phyloP scores from a whole-genome alignment of 1,140 invertebrate species.

The Apis laboriosa region DNA sequence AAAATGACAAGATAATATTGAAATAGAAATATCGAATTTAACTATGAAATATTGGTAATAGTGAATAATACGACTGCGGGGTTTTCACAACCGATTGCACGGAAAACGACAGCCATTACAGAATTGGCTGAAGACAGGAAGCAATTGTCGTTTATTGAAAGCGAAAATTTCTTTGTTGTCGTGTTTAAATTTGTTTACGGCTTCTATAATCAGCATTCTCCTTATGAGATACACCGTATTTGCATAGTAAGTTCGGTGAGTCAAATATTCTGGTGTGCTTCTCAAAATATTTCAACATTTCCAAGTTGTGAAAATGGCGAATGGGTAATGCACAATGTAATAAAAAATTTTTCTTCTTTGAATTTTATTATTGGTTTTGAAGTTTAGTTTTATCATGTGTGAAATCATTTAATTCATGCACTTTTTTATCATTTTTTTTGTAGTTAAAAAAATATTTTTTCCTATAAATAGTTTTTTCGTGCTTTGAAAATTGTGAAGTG shows the following conservation, averaged over 20 bases:
- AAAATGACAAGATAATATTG: background rate
- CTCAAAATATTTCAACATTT: slow-evolving; percentile 40
- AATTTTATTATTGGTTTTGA: background rate
- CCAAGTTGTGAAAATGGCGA: slow-evolving; percentile 35
- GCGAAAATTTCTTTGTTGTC: slow-evolving; percentile 39
- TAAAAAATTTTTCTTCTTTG: background rate
- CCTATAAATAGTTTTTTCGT: background rate
- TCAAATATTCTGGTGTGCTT: slow-evolving; percentile 41
- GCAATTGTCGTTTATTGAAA: slow-evolving; percentile 31
- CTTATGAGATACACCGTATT: slow-evolving; percentile 53
- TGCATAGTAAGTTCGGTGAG: slow-evolving; percentile 61
- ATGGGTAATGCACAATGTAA: slow-evolving; percentile 7
- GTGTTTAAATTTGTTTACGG: slow-evolving; percentile 50
- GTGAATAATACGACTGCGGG: slow-evolving; percentile 42
- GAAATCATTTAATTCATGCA: background rate
- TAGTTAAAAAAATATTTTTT: background rate
- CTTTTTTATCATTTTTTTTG: background rate
- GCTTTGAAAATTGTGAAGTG: background rate
- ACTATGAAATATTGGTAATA: background rate
- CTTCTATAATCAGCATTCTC: slow-evolving; percentile 50
- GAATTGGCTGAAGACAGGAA: slow-evolving; percentile 27
- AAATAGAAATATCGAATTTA: background rate
- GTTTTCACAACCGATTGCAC: slow-evolving; percentile 40
- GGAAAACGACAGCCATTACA: slow-evolving; percentile 54
- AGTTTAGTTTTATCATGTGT: background rate